Base-by-base conservation (phyloP, 1,140 invertebrate species). In the Batillaria attramentaria region DNA sequence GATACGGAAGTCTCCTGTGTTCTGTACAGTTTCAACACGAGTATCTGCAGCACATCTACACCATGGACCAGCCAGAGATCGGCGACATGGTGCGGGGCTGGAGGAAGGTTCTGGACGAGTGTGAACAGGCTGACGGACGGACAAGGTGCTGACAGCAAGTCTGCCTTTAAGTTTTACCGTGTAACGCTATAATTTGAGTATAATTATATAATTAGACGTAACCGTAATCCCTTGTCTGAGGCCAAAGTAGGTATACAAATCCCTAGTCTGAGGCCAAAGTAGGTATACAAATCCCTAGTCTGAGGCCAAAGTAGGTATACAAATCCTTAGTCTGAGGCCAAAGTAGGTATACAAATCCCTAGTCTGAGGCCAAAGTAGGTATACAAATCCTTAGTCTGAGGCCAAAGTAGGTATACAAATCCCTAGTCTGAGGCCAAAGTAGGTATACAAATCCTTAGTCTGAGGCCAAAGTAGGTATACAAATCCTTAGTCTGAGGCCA, bases 11-110 rank as follows among this genome's bases (percentile, higher is more conserved):
- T 77, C 3, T 8, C 75, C 18, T 83, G 70, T 42, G 6, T 41
- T 69, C 37, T 69, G 66, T 69, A 13, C 72, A 83, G 82, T 70
- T 75, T 54, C 79, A 81, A 54, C 77, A 77, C 24, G 69, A 74
- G 4, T 83, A 73, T 33, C 28, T 79, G 35, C 41, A 50, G 1
- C 79, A 80, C 37, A 39, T 66, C 3, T 81, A 79, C 73, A 80
- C 82, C 1, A 62, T 28, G 28, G 69, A 41, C 0, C 78, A 74
- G 18, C 82, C 82, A n/a, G 82, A 83, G 41, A 75, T 68, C 33
- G 39, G 43, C 16, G 74, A 81, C 31, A 46, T 77, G 4, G 57
- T 83, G 2, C 39, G 65, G 0, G 72, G 79, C 4, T 83, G 82
- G 82, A 68, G 65, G 54, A 73, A 60, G 4, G 69, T 81, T 28